phyloP scores from a whole-genome alignment of 2,797 vertebrate genomes.

The Sylvia borin region DNA sequence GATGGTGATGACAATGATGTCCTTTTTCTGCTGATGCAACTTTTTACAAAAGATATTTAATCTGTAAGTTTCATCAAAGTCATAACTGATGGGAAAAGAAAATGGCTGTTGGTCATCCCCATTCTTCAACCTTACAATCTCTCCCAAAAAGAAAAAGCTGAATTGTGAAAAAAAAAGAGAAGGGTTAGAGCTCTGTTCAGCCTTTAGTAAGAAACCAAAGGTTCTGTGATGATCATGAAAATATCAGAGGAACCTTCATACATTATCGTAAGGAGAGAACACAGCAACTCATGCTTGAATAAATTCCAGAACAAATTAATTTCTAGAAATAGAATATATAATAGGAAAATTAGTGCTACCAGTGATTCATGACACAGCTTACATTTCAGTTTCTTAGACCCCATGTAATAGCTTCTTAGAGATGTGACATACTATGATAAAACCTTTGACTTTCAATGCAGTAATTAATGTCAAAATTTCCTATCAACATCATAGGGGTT shows the following conservation, averaged over 20 bases:
- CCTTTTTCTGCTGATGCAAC: neutral
- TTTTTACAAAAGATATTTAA: neutral
- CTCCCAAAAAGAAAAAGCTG: neutral
- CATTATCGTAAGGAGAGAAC: neutral
- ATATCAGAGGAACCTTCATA: neutral
- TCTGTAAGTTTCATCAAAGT: neutral
- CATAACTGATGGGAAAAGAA: neutral
- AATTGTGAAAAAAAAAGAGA: neutral
- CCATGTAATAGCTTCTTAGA: neutral
- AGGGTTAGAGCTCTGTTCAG: neutral
- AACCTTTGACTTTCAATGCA: neutral
- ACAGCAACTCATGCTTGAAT: neutral
- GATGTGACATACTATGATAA: neutral
- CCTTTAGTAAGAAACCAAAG: neutral
- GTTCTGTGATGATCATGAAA: neutral
- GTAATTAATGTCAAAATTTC: neutral
- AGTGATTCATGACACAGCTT: neutral
- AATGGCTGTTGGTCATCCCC: neutral
- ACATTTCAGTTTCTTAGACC: neutral
- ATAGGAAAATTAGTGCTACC: neutral
- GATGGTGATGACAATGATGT: neutral
- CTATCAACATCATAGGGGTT: neutral
- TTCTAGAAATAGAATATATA: neutral
- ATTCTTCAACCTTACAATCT: neutral
- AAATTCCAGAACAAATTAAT: neutral